A percentile compares a stretch with the other conserved stretches of the same genome.
phyloP scores from a whole-genome alignment of 2,797 vertebrate species.

The Platyrinchus mystaceus region DNA sequence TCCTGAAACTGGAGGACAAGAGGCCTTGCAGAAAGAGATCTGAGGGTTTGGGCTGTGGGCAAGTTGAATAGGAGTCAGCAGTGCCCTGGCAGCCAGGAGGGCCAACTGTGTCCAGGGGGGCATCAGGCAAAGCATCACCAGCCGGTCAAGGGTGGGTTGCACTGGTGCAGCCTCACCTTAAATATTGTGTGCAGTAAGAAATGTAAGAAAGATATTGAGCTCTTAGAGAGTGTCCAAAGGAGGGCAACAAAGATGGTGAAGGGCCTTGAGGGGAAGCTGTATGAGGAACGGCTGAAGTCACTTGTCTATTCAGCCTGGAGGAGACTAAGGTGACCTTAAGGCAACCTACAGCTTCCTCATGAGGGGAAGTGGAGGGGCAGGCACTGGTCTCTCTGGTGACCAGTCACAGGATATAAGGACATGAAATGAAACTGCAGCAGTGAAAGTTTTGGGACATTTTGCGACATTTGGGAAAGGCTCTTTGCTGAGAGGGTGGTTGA shows the following conservation, averaged over 20 bases:
- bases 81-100: neutral
- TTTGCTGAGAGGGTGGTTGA: neutral
- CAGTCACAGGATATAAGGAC: fast-evolving
- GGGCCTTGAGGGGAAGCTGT: fast-evolving
- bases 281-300: fast-evolving
- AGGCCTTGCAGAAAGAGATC: neutral
- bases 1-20: neutral
- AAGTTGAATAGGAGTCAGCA: neutral
- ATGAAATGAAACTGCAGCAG: neutral
- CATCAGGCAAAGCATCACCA: fast-evolving
- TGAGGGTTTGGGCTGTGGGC: neutral
- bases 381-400: neutral
- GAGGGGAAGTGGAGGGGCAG: fast-evolving
- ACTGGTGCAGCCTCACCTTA: fast-evolving
- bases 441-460: neutral
- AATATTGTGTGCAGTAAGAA: neutral
- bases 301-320: neutral
- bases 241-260: fast-evolving
- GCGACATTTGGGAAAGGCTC: neutral
- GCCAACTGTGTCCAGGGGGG: fast-evolving
- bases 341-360: neutral
- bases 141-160: fast-evolving
- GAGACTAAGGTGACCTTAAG: neutral
- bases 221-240: fast-evolving
- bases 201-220: fast-evolving